A percentile compares a stretch with the other conserved stretches of the same genome.
Evolutionary conservation across 2,888 invertebrate species (phyloP).

Genomic region (Nasonia oneida): DNA sequence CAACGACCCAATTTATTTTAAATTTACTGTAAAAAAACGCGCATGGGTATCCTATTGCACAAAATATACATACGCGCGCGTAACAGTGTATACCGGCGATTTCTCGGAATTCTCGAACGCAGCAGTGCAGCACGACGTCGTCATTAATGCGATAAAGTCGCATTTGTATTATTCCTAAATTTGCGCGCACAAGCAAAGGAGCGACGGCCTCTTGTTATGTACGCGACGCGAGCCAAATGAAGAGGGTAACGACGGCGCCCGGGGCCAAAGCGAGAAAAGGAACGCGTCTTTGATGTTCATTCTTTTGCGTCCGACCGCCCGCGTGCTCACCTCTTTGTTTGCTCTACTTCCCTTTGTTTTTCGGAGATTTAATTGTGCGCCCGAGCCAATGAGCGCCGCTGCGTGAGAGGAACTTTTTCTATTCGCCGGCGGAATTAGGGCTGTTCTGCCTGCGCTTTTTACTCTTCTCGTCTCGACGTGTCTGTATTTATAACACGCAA

Average conservation of each 20-base stretch:
- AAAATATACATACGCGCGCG: too few relatives aligned
- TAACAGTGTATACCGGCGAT: too few relatives aligned
- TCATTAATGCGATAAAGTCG: constrained; percentile 38
- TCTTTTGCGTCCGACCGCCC: background rate
- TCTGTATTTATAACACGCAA: too few relatives aligned
- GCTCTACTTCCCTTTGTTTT: background rate
- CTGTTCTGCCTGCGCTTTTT: background rate
- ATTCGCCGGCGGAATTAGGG: background rate
- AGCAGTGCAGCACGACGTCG: background rate
- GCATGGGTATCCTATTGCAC: too few relatives aligned
- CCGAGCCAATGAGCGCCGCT: background rate
- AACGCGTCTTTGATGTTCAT: constrained; percentile 5
- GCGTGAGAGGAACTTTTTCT: background rate
- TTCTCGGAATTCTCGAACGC: too few relatives aligned
- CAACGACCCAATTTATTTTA: too few relatives aligned
- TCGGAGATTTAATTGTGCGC: background rate
- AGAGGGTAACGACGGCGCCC: background rate
- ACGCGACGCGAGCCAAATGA: background rate
- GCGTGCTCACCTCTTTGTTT: background rate
- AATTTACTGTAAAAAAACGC: too few relatives aligned
- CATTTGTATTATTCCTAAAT: background rate
- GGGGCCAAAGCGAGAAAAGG: background rate
- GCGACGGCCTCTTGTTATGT: background rate
- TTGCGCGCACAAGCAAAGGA: background rate
- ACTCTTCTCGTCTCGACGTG: too few relatives aligned